phyloP scores from a whole-genome alignment of 1,140 invertebrate genomes.

The Sarcophaga peregrina region DNA sequence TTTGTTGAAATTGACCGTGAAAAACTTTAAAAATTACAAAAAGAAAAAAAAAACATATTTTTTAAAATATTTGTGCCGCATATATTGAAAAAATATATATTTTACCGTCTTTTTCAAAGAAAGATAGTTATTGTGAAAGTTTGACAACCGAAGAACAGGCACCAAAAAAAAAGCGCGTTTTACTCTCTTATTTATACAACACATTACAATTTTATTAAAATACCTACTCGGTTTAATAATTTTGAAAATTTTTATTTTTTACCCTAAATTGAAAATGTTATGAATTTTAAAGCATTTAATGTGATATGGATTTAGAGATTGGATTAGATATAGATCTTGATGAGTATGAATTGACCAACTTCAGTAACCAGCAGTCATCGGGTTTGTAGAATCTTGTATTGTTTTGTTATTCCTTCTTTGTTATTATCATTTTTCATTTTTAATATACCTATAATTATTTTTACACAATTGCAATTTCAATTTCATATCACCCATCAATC shows the following conservation, averaged over 20 bases:
- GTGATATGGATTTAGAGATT: conserved; percentile 24
- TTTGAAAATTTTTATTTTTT: conserved; percentile 1
- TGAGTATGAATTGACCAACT: conserved; percentile 20
- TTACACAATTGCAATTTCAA: neutral
- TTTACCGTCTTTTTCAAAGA: neutral
- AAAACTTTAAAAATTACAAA: no score
- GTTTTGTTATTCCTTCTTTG: neutral
- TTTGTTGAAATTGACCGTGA: no score
- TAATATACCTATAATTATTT: neutral
- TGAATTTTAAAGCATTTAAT: neutral
- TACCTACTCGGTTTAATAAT: neutral
- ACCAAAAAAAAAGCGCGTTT: neutral
- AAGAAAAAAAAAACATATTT: no score
- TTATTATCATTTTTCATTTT: neutral
- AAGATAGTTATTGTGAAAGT: no score
- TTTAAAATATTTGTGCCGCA: no score
- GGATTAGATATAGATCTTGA: conserved; percentile 5
- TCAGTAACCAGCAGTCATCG: conserved; percentile 7
- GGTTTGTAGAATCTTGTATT: neutral
- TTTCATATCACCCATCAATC: neutral
- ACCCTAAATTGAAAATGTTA: conserved; percentile 3
- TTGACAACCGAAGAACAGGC: no score
- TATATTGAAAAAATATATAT: no score
- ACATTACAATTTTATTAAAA: neutral
- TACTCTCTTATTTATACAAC: neutral